Conservation (phyloP, 2,888 invertebrate species). For the Nymphalis urticae region DNA sequence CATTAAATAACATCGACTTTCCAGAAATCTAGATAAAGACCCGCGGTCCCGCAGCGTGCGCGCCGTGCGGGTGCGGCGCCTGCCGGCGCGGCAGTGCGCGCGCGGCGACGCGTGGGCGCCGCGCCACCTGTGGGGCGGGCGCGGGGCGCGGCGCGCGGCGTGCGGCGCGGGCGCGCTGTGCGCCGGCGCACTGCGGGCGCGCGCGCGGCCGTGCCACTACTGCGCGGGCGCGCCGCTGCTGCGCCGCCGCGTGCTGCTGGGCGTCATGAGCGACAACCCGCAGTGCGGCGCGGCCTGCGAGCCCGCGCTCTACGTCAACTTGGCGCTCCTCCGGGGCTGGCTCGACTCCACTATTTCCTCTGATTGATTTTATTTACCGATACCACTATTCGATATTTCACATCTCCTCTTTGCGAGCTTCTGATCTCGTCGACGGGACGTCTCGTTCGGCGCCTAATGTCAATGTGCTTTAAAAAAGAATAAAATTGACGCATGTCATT, state of each 20-base stretch:
- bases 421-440: neutral
- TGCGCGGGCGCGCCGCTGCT: constrained; percentile 66
- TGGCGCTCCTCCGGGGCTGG: constrained; percentile 57
- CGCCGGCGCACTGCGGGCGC: constrained; percentile 30
- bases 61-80: constrained; percentile 31
- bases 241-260: constrained; percentile 47
- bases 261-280: constrained; percentile 52
- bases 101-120: constrained; percentile 41
- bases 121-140: constrained; percentile 47
- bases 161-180: constrained; percentile 37
- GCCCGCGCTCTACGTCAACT: constrained; percentile 57
- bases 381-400: too few relatives aligned
- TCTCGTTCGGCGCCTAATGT: too few relatives aligned
- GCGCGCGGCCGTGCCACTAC: constrained; percentile 55
- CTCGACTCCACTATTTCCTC: constrained; percentile 43
- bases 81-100: constrained; percentile 38
- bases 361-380: constrained; percentile 10
- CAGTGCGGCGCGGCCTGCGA: constrained; percentile 62
- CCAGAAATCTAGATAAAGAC: constrained; percentile 45
- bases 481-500: constrained; percentile 3
- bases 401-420: neutral
- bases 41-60: constrained; percentile 29
- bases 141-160: constrained; percentile 32
- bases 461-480: neutral
- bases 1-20: constrained; percentile 4